Evolutionary conservation across 2,888 invertebrate species (phyloP), one percentile per base, ranked within the genome.

Genomic region (Leptinotarsa peninsularis): DNA sequence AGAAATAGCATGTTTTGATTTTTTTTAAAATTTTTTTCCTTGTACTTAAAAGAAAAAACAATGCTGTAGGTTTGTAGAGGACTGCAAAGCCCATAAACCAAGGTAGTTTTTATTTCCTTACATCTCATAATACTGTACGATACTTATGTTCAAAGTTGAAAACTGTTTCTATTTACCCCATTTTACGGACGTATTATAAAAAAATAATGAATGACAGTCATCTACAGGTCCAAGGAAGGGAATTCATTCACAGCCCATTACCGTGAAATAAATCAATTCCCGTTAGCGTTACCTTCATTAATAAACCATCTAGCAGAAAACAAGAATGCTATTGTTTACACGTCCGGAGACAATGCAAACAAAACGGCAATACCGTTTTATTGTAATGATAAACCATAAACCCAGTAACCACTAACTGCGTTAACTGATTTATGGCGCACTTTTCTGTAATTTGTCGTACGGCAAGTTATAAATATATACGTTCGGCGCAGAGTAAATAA

Each of bases 381-480:
- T 75, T 72, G 67, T 66, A 71, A 75, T 70, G 66, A 76, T 73
- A 70, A 76, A 73, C 76, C 67, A 27, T 14, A 67, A 68, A 66
- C 56, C 76, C 67, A 75, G 27, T 68, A 60, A 69, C 69, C 68
- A 69, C 33, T 43, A 75, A 49, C 66, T 52, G 66, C 72, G 71
- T 67, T 66, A 75, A 72, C 73, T 75, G 77, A 77, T 77, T 76
- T 76, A 73, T 72, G 75, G 72, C 50, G 67, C 72, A 70, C 73
- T 73, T 74, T 76, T 76, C 74, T 54, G 69, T 73, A 78, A 79
- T 79, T 78, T 78, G 79, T 78, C 79, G 69, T 73, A 71, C 71
- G 54, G 58, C 66, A 54, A 71, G 21, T 67, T 70, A 78, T 70
- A 74, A 74, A 75, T 72, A 75, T 72, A 72, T 67, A 60, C 54